These are phyloP conservation scores for Metopolophium dirhodum DNA, from an alignment of 1,140 invertebrate genomes.

Conservation along the genomic window DNA sequence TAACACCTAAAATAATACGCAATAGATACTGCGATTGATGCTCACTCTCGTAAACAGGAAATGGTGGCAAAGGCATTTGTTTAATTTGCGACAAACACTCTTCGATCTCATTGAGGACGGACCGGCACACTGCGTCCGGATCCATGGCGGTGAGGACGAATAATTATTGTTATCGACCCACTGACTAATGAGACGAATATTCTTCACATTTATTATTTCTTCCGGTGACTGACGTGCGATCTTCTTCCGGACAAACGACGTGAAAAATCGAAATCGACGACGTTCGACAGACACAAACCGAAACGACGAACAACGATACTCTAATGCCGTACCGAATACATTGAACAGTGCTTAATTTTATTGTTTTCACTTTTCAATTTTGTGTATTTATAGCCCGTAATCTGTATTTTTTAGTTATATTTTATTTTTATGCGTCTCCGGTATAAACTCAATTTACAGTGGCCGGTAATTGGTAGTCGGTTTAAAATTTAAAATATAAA, in stretches of 20 bases:
- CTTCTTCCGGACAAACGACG: not conserved
- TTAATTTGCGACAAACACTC: conserved; percentile 31
- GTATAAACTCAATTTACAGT: too few species aligned
- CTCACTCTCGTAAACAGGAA: conserved; percentile 54
- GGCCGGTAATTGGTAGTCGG: not conserved
- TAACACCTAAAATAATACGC: not conserved
- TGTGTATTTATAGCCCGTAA: not conserved
- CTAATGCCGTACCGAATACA: not conserved
- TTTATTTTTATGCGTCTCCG: not conserved
- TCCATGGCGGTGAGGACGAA: not conserved
- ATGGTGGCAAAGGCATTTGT: not conserved
- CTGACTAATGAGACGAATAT: not conserved
- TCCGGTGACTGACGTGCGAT: not conserved
- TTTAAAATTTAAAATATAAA: conserved; percentile 5
- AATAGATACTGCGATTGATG: not conserved
- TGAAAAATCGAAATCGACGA: not conserved
- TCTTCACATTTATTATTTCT: not conserved
- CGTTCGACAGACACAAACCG: not conserved
- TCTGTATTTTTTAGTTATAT: not conserved
- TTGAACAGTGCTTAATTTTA: not conserved
- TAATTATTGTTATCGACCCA: not conserved
- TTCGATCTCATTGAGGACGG: not conserved
- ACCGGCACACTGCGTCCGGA: not conserved
- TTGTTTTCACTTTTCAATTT: not conserved
- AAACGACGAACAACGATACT: not conserved